Evolutionary conservation across 2,113 vertebrate genomes (phyloP), one percentile per base, ranked within the genome.

Genomic region (Camarhynchus parvulus): DNA sequence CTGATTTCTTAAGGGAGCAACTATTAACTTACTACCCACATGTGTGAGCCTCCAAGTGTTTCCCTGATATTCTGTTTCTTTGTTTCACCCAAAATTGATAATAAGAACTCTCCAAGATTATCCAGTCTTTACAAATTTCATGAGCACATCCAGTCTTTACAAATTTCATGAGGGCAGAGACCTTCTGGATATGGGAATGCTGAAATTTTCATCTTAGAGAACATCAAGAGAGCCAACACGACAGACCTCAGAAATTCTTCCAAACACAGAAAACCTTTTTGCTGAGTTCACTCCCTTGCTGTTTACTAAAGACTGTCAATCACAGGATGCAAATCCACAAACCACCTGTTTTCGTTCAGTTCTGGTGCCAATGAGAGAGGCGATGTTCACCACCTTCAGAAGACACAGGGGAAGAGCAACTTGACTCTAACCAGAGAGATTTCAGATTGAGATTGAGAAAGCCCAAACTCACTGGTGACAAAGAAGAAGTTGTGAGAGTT

Each of bases 151-250:
- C 12, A 35, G 6, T 9, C 52, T 81, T 62, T 66, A 35, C 20
- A 44, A n/a, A 28, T 78, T 53, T 46, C 2, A 2, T 13, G 69
- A 59, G 10, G 17, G 18, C 31, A 74, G 56, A 84, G 13, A 59
- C 21, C 5, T 41, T 49, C 35, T 30, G 24, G 46, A 23, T 31
- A n/a, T 0, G 0, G 9, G 15, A 83, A 74, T 10, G 19, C 8
- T 82, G n/a, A 63, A 75, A 80, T 31, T 62, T 13, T 3, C 24
- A 10, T 19, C 12, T 44, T 41, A 22, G 50, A 67, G 14, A 23
- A 46, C 9, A 2, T 35, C 47, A 46, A 25, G n/a, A 74, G 3
- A 59, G 14, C 8, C 47, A 72, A 13, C 4, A 9, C 0, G 1
- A 19, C 15, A 81, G 20, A 58, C 7, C 15, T 46, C 21, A 37